phyloP scores from a whole-genome alignment of 2,113 vertebrate species.

The Tragelaphus scriptus region DNA sequence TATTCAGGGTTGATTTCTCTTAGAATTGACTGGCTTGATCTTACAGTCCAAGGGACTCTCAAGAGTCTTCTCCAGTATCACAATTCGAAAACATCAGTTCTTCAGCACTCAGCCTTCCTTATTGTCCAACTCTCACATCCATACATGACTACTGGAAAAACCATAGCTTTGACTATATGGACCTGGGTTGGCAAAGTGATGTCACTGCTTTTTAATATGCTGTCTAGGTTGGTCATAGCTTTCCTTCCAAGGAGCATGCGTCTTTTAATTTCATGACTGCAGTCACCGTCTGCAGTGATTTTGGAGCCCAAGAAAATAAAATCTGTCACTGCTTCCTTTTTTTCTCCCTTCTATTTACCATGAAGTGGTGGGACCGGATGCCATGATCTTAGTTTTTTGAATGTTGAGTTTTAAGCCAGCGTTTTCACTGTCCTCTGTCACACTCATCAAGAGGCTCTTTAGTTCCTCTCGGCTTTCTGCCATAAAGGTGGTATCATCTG shows the following conservation, averaged over 20 bases:
- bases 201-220: background rate
- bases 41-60: background rate
- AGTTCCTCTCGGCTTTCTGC: background rate
- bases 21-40: background rate
- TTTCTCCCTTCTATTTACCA: background rate
- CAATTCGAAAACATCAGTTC: background rate
- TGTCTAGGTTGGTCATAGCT: background rate
- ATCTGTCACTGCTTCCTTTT: background rate
- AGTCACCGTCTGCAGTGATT: background rate
- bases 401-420: background rate
- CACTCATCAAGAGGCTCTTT: background rate
- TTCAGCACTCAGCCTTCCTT: background rate
- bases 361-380: background rate
- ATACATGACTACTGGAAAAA: background rate
- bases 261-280: background rate
- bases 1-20: background rate
- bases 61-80: background rate
- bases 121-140: background rate
- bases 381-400: background rate
- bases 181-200: background rate
- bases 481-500: background rate
- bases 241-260: background rate
- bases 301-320: background rate
- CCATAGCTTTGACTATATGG: background rate
- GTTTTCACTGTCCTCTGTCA: background rate